Base-by-base conservation (phyloP, 2,797 vertebrate species). In the Tragopan temminckii region DNA sequence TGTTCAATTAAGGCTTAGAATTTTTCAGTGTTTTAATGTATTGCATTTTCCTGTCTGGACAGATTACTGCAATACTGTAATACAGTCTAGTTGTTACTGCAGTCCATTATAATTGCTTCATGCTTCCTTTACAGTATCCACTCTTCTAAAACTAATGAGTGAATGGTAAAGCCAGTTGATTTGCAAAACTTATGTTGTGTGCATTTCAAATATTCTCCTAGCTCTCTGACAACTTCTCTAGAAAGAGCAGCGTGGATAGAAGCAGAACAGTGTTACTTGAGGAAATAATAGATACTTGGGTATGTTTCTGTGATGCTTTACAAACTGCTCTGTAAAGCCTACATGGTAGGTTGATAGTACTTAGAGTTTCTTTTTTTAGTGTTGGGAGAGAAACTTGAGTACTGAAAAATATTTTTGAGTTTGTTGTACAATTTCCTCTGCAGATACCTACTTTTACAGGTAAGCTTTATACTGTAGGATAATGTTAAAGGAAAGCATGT, bases 201-300 rank as follows among this genome's bases (percentile, higher is more conserved):
- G n/a, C 45, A 17, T 75, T 93, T 87, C 58, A 84, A 91, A 80
- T 55, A 23, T 62, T 90, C 58, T 27, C 29, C 68, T 75, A 66
- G 67, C 27, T 69, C 21, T n/a, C n/a, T 52, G 55, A 35, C 70
- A 55, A 0, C 35, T 69, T 89, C 55, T 18, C 58, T 80, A 59
- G 57, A 66, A 80, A 2, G 11, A 80, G 43, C 55, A 75, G 66
- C 23, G 27, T 43, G 58, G 75, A 62, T 69, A 46, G 62, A 90
- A 78, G 24, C 1, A 1, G 50, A 85, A 76, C 40, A 80, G 1
- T 83, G 46, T 92, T 95, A 31, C 31, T 80, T 88, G 72, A 78
- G 80, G 78, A 90, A 92, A 82, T 86, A 84, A 88, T 80, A 92
- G 61, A 50, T 88, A 57, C 40, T 89, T 91, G 63, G 59, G 35